Evolutionary conservation across 1,140 invertebrate species (phyloP), one percentile per base, ranked within the genome.

Genomic region (Acromyrmex heyeri): DNA sequence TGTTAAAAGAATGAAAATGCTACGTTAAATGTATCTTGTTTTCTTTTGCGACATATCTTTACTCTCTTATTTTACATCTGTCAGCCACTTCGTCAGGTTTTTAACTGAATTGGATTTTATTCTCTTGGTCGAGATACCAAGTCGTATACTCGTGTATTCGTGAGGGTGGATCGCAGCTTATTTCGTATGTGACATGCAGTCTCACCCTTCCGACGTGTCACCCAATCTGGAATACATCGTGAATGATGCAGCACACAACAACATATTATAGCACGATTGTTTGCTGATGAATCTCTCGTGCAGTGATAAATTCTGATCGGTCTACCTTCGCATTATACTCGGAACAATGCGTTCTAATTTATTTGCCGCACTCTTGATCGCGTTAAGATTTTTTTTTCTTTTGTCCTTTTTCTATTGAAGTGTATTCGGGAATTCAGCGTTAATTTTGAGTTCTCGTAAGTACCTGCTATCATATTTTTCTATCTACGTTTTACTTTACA

Each of bases 321-420:
- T 12, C 21, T 7, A 18, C n/a, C 30, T 16, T 57, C 57, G 16
- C 16, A 8, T 76, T 48, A 55, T 27, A 24, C 21, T n/a, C 24
- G 5, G 4, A 77, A 77, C 38, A 77, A 77, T 76, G 21, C 21
- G 10, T 48, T 48, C 16, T 77, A 77, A 62, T 77, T 62, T 27
- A 27, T 38, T 18, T 27, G 6, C n/a, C 34, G 27, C 16, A 6
- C 21, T 3, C n/a, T 38, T 34, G 30, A 38, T 55, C 12, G n/a
- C n/a, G 30, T 57, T 59, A 16, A 8, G 24, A 24, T 2, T 59
- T 24, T 6, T 61, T 76, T 18, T 61, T 18, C 30, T 21, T 3
- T 76, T 24, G 14, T 12, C 59, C 30, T 34, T 55, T 30, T 55
- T 34, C 3, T 27, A 12, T 12, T 12, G 48, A 73, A 30, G 21